Evolutionary conservation across 2,797 vertebrate genomes (phyloP).

Genomic region (Sebastes glaucus): DNA sequence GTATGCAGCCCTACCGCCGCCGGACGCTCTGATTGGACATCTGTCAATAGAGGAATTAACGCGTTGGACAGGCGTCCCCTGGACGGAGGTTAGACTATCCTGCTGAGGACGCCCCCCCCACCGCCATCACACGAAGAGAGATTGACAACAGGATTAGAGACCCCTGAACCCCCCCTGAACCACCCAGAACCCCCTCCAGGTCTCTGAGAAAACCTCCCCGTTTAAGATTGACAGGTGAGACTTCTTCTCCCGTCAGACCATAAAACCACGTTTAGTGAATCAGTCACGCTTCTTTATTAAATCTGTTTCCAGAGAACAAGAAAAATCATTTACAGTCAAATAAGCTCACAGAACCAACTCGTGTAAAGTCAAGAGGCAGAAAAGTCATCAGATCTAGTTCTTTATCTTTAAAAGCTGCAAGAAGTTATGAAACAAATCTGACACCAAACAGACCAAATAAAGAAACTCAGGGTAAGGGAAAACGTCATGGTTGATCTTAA

Average conservation of each 20-base stretch:
- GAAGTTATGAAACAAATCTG: not conserved
- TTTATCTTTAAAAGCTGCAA: not conserved
- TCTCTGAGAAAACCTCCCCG: conserved; percentile 29
- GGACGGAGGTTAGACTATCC: conserved; percentile 59
- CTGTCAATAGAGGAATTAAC: conserved; percentile 76
- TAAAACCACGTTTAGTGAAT: not conserved
- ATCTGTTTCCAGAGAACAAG: not conserved
- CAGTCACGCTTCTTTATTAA: not conserved
- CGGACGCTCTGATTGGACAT: conserved; percentile 63
- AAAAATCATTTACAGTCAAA: not conserved
- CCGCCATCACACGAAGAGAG: conserved; percentile 29
- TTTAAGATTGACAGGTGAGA: conserved; percentile 51
- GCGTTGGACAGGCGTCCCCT: conserved; percentile 36
- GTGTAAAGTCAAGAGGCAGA: not conserved
- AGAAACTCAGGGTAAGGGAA: no score
- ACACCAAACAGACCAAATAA: not conserved
- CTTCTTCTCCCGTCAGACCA: conserved; percentile 4
- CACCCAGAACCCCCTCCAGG: not conserved
- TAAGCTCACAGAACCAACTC: not conserved
- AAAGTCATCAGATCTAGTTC: not conserved
- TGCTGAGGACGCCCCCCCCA: conserved; percentile 36
- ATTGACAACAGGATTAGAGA: conserved; percentile 71
- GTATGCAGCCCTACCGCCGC: conserved; percentile 49
- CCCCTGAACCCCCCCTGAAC: not conserved
- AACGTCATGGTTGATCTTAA: no score